These are phyloP conservation scores for Epistrophe eligans DNA, from an alignment of 2,888 invertebrate genomes.

Conservation along the genomic window DNA sequence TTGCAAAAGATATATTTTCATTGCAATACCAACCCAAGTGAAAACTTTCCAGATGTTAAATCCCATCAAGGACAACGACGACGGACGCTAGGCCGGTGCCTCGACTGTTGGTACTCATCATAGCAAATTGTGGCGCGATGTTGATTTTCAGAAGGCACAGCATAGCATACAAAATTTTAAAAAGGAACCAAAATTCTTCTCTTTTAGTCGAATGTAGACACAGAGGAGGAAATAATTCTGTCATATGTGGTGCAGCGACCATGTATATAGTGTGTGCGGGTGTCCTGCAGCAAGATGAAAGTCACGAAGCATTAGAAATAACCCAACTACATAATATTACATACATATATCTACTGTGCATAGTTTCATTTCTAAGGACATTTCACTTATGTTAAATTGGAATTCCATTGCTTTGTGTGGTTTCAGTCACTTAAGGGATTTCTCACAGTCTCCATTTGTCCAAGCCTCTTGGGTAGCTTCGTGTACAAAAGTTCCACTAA, in stretches of 20 bases:
- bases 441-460: constrained; percentile 51
- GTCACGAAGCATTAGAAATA: constrained; percentile 54
- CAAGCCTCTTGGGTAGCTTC: neutral
- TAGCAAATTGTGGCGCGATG: constrained; percentile 65
- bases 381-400: constrained; percentile 65
- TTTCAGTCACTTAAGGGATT: constrained; percentile 67
- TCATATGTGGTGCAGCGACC: constrained; percentile 39
- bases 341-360: neutral
- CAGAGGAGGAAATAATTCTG: constrained; percentile 55
- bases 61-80: constrained; percentile 44
- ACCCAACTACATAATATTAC: neutral
- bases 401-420: constrained; percentile 65
- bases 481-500: constrained; percentile 13
- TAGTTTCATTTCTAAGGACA: constrained; percentile 51
- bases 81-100: neutral
- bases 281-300: constrained; percentile 54
- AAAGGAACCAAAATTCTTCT: constrained; percentile 8
- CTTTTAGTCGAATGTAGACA: neutral
- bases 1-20: constrained; percentile 11
- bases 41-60: constrained; percentile 66
- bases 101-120: constrained; percentile 65
- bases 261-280: neutral
- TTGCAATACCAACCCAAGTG: constrained; percentile 30
- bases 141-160: constrained; percentile 61
- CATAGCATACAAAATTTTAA: neutral